Evolutionary conservation across 2,888 invertebrate species (phyloP).

Genomic region (Pollenia angustigena): DNA sequence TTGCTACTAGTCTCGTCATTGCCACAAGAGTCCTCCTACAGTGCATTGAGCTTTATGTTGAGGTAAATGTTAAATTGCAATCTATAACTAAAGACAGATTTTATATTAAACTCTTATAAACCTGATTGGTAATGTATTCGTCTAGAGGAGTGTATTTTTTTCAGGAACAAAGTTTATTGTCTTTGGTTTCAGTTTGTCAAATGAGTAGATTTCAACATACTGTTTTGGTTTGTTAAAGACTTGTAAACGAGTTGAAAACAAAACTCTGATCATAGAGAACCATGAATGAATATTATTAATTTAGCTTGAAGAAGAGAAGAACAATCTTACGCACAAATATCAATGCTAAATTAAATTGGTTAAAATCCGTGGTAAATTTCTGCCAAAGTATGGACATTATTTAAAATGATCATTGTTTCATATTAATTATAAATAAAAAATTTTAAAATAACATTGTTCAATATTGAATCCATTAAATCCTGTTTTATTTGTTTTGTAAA

Average conservation of each 20-base stretch:
- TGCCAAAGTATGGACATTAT: no score
- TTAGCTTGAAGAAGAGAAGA: neutral
- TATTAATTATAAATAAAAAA: no score
- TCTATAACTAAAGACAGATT: conserved; percentile 14
- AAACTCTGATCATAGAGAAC: conserved; percentile 16
- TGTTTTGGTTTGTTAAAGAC: conserved; percentile 48
- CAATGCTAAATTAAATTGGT: no score
- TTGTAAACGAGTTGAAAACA: conserved; percentile 45
- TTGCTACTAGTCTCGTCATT: neutral
- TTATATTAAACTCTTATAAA: conserved; percentile 44
- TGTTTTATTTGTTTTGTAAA: no score
- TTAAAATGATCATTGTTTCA: no score
- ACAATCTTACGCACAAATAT: no score
- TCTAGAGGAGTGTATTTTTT: conserved; percentile 28
- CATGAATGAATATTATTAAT: neutral
- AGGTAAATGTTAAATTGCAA: conserved; percentile 52
- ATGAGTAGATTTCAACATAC: conserved; percentile 34
- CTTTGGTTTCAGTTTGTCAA: conserved; percentile 49
- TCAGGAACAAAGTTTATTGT: conserved; percentile 50
- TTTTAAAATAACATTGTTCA: no score
- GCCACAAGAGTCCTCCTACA: neutral
- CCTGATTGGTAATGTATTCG: conserved; percentile 6
- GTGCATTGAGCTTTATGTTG: neutral
- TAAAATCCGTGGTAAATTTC: no score
- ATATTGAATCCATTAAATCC: no score